Evolutionary conservation across 2,797 vertebrate species (phyloP).

Genomic region (Betta splendens): DNA sequence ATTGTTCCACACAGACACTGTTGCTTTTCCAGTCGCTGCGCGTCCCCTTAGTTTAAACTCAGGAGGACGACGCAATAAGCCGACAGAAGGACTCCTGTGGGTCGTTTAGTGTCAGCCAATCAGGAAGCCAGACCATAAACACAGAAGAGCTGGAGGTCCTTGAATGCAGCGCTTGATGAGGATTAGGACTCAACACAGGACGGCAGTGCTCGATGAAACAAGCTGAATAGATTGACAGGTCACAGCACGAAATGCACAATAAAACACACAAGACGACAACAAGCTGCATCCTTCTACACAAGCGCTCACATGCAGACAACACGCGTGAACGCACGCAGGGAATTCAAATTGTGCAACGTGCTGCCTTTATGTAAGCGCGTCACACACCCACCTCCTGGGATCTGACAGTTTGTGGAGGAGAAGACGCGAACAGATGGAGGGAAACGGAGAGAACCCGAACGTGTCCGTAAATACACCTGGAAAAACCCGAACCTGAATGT

Average conservation of each 20-base stretch:
- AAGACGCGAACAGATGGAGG: slow-evolving; percentile 10
- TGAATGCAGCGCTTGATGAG: no score
- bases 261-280: slow-evolving; percentile 28
- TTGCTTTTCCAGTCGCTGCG: no score
- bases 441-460: neutral
- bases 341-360: slow-evolving; percentile 71
- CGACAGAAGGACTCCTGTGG: neutral
- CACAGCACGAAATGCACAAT: slow-evolving; percentile 2
- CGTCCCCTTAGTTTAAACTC: no score
- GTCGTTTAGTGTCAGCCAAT: slow-evolving; percentile 1
- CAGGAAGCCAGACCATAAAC: slow-evolving; percentile 19
- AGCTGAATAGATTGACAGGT: slow-evolving; percentile 20
- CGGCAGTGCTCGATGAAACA: slow-evolving; percentile 27
- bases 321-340: slow-evolving; percentile 36
- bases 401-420: slow-evolving; percentile 58
- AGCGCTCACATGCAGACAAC: slow-evolving; percentile 53
- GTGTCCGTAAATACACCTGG: no score
- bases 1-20: no score
- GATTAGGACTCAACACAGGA: no score
- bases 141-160: no score
- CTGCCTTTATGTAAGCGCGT: slow-evolving; percentile 76
- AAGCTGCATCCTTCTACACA: slow-evolving; percentile 42
- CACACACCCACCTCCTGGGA: slow-evolving; percentile 75
- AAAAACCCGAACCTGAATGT: no score
- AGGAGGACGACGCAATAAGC: neutral